Percentiles rank a stretch among this genome's conserved stretches.
Evolutionary conservation across 2,113 vertebrate species (phyloP).

Genomic region (Brachyhypopomus occidentalis): DNA sequence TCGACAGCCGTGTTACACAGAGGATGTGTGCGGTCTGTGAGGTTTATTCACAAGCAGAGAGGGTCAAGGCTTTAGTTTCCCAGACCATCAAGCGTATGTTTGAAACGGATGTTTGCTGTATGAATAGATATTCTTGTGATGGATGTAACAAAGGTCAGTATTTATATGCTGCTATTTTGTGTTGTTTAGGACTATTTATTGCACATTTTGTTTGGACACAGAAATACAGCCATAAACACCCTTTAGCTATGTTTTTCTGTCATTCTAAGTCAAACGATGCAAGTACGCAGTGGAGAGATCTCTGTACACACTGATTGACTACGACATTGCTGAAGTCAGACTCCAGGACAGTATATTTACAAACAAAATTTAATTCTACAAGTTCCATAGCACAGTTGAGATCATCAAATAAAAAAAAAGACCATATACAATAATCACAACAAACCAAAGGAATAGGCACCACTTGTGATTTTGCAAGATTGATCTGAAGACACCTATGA

Average conservation of each 20-base stretch:
- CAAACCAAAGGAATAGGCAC: constrained; percentile 55
- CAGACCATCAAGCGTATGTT: not conserved
- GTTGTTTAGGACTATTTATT: not conserved
- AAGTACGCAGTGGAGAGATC: not conserved
- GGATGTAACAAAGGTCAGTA: too few relatives aligned
- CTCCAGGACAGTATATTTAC: constrained; percentile 64
- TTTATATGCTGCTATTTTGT: not conserved
- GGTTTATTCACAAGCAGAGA: not conserved
- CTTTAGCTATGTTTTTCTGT: not conserved
- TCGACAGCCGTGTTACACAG: too few relatives aligned
- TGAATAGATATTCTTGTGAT: not conserved
- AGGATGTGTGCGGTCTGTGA: too few relatives aligned
- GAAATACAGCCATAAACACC: not conserved
- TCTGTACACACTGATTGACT: not conserved
- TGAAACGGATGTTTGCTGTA: not conserved
- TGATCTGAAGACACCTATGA: constrained; percentile 41
- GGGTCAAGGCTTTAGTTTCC: not conserved
- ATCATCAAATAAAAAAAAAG: constrained; percentile 47
- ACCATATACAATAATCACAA: constrained; percentile 53
- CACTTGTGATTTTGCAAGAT: constrained; percentile 51
- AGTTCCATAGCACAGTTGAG: constrained; percentile 49
- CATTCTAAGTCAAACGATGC: not conserved
- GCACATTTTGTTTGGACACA: not conserved
- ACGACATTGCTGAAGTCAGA: constrained; percentile 46
- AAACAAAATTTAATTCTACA: constrained; percentile 63